Base-by-base conservation (phyloP, 2,113 vertebrate genomes). In the Pelecanoides urinatrix region DNA sequence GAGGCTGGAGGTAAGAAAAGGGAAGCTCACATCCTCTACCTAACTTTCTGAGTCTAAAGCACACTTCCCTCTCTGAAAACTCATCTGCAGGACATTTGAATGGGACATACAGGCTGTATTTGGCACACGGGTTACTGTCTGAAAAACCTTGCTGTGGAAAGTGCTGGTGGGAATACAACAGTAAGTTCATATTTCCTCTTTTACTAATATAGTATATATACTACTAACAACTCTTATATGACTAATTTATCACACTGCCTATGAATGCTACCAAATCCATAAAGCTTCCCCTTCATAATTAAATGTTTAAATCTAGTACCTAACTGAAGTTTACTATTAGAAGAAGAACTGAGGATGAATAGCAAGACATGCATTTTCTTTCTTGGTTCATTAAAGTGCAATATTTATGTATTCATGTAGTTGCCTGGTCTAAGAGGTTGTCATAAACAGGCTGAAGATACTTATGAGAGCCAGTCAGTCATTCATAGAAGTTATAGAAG, bases 381-480 rank as follows among this genome's bases (percentile, higher is more conserved):
- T 86, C 77, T 90, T 40, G 36, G 55, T 53, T 62, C 38, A 45
- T 79, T 53, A 88, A 42, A 71, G 36, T 55, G 53, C 13, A 62
- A 56, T 96, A 89, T 95, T 93, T 96, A 71, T 59, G 44, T 52
- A 86, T 80, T 68, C 36, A 13, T 63, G 65, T 68, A 74, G 87
- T 45, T 90, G 38, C 50, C 36, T 92, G 49, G 50, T 86, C 96
- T 98, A 96, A 55, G 61, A 97, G 78, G 42, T 77, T 97, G 68
- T 92, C 88, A 92, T 95, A 97, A 97, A 94, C 72, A 75, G 74
- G 91, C 84, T 95, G 96, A 98, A 97, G 97, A 96, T 92, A 95
- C 73, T 97, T 95, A 94, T 71, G 92, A 95, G 79, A 96, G 92
- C 94, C 92, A 95, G 94, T 92, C 92, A 95, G 94, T 93, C 92